Base-by-base conservation (phyloP, 2,888 invertebrate genomes). In the Steinernema hermaphroditum region DNA sequence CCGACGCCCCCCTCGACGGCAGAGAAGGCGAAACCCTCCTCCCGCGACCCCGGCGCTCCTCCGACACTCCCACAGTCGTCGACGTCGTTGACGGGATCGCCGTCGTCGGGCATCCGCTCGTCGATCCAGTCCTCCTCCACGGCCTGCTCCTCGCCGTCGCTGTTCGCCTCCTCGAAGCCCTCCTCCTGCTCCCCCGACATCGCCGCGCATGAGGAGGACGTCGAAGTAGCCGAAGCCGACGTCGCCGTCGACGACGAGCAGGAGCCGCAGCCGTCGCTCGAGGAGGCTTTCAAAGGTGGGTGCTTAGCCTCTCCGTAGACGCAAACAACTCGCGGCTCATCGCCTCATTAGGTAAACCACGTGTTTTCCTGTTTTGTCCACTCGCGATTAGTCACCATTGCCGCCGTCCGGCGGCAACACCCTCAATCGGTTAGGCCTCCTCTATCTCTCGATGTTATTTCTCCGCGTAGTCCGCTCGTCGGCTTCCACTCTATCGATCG, bases 21-120 rank as follows among this genome's bases (percentile, higher is more conserved):
- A 6, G 76, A 71, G 69, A 74, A 78, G 46, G n/a, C 76, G 43
- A 73, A 73, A 24, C 43, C 70, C 19, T 14, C 54, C 14, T 1
- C 54, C 14, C 27, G 16, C 1, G 62, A 62, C 29, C 2, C 62
- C 62, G 32, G 16, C 62, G 34, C 16, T 2, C 22, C 22, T 29
- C 62, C 22, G 8, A 6, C 62, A 16, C 32, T 32, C 9, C 62
- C 62, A 9, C 62, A 29, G 62, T 14, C 32, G 2, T 62, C 62
- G 32, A 32, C 32, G 4, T 62, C 62, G 4, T 27, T 62, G 16
- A 62, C 62, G 27, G 62, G 62, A 12, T 62, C 62, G 32, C 62
- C 62, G 27, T 62, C 62, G 32, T 62, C 62, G 16, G 62, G 62
- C 6, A 62, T 62, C 62, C 62, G 62, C 62, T 62, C 62, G 27